A percentile compares a stretch with the other conserved stretches of the same genome.
phyloP scores from a whole-genome alignment of 2,888 invertebrate species.

The Cheilosia vulpina region DNA sequence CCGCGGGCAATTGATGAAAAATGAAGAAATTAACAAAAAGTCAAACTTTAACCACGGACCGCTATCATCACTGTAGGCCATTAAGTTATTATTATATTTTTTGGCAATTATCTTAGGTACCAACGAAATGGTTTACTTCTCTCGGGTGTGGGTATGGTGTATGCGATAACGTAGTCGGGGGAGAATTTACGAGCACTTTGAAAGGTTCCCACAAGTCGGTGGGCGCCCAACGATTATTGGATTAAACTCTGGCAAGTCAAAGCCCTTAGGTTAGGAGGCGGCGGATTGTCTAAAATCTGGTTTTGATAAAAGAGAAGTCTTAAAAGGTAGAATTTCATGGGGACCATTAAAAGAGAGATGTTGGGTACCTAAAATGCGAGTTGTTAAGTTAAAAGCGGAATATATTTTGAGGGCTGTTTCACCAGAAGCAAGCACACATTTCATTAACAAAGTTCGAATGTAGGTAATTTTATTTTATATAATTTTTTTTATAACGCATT shows the following conservation, averaged over 20 bases:
- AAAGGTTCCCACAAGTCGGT: not conserved
- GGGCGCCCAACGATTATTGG: not conserved
- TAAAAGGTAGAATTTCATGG: not conserved
- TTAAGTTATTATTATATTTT: constrained; percentile 25
- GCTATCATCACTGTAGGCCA: constrained; percentile 39
- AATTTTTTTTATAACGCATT: too few species aligned
- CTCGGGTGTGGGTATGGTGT: too few species aligned
- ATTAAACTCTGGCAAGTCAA: not conserved
- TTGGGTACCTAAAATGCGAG: too few species aligned
- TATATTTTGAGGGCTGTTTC: too few species aligned
- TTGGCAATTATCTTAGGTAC: not conserved
- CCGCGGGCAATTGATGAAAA: constrained; percentile 51
- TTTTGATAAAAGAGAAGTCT: too few species aligned
- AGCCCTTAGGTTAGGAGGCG: not conserved
- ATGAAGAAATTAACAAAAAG: constrained; percentile 43
- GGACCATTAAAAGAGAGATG: too few species aligned
- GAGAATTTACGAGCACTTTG: not conserved
- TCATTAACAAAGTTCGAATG: too few species aligned
- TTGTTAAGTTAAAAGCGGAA: too few species aligned
- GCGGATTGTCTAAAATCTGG: not conserved
- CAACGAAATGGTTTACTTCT: not conserved
- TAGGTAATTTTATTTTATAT: too few species aligned
- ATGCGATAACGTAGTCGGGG: not conserved
- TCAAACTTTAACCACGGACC: constrained; percentile 40
- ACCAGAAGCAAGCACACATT: too few species aligned